Base-by-base conservation (phyloP, 2,113 vertebrate genomes). In the Phrynosoma blainvillii region DNA sequence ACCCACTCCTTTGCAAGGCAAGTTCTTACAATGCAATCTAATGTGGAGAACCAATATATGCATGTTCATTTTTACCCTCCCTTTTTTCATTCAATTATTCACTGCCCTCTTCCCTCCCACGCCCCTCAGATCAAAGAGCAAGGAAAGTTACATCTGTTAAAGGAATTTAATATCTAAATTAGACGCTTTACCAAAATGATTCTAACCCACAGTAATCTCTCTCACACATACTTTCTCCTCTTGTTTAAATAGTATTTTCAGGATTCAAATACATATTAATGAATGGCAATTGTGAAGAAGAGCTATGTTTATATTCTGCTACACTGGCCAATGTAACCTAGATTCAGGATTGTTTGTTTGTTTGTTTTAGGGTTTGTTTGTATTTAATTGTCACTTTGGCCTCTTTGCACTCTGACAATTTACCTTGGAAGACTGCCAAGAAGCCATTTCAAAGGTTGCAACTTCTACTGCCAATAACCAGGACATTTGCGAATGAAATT, bases 141-240 rank as follows among this genome's bases (percentile, higher is more conserved):
- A 92, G 79, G 88, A 82, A 90, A 89, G 90, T 40, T 54, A 93
- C 93, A 84, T 88, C 65, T 84, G 89, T 93, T 92, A 84, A 90
- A 89, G 47, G 90, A 94, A 71, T 89, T 91, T 94, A 95, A 96
- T 91, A 93, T 87, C 90, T 91, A 96, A 95, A 94, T 93, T 86
- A 93, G 93, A 92, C 86, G 82, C 71, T 93, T 92, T 93, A 84
- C 90, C 92, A 66, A 86, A 93, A 91, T 89, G 88, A 91, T 93
- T 95, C 79, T 91, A 94, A 95, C 84, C 88, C 93, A 87, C 66
- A 92, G 87, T 82, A 89, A 84, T 91, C 83, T 88, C 59, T 89
- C 87, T 6, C 40, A 18, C 76, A 73, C 80, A 84, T 59, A 81
- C 13, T 47, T 89, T 91, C 79, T 73, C 75, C 77, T 89, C 1